Evolutionary conservation across 2,888 invertebrate genomes (phyloP).

Genomic region (Buathra laborator): DNA sequence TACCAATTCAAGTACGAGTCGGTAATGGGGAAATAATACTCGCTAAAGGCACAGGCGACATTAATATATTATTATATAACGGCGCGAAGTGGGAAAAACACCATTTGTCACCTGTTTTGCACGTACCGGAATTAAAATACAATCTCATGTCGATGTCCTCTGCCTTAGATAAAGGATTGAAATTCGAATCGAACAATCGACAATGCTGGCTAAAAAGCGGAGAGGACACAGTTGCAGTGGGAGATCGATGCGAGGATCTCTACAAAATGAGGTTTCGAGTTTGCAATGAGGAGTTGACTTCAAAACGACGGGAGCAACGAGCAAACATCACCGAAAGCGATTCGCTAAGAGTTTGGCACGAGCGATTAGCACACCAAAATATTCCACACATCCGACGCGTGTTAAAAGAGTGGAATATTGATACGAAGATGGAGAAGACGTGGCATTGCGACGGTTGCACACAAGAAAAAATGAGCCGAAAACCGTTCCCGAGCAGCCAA

Average conservation of each 20-base stretch:
- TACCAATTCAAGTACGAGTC: background rate
- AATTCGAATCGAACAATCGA: conserved; percentile 23
- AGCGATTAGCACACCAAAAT: conserved; percentile 28
- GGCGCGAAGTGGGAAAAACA: conserved; percentile 57
- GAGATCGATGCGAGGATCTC: conserved; percentile 41
- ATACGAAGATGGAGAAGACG: too few species aligned
- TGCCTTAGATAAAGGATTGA: conserved; percentile 60
- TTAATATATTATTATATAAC: background rate
- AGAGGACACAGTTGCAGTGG: conserved; percentile 42
- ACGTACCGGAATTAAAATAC: conserved; percentile 52
- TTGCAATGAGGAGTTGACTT: background rate
- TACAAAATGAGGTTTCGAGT: conserved; percentile 59
- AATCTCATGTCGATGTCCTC: conserved; percentile 55
- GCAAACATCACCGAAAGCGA: background rate
- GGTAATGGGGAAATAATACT: conserved; percentile 20
- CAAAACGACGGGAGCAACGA: background rate
- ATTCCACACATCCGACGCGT: background rate
- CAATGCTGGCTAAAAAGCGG: conserved; percentile 35
- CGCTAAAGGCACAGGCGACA: background rate
- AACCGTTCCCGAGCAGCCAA: too few species aligned
- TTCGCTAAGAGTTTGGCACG: conserved; percentile 24
- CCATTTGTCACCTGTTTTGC: conserved; percentile 52
- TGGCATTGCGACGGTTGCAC: too few species aligned
- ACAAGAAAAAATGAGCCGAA: too few species aligned
- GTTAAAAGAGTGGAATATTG: too few species aligned